Evolutionary conservation across 2,113 vertebrate species (phyloP).

Genomic region (Hyaena hyaena): DNA sequence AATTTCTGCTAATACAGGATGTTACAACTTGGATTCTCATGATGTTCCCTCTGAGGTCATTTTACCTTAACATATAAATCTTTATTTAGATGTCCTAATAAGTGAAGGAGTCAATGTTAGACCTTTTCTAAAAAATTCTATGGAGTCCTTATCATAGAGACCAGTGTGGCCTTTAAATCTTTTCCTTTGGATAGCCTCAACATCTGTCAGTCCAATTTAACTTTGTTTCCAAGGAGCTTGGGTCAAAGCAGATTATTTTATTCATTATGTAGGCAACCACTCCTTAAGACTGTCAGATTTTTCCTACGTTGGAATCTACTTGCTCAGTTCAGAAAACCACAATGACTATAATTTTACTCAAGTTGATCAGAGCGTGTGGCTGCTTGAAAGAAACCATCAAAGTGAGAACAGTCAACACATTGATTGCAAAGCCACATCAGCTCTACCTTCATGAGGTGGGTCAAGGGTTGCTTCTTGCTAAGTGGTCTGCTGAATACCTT

Average conservation of each 20-base stretch:
- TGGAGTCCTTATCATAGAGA: neutral
- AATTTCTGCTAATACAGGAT: slow-evolving; percentile 67
- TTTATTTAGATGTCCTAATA: slow-evolving; percentile 58
- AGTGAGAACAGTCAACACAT: too few relatives aligned
- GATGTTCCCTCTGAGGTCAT: neutral
- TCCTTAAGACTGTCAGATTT: neutral
- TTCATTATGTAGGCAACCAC: neutral
- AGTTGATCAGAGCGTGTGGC: neutral
- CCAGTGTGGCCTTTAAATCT: neutral
- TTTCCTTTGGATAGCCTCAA: neutral
- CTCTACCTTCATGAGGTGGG: neutral
- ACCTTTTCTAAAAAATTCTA: slow-evolving; percentile 3
- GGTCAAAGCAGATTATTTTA: neutral
- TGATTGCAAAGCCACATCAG: neutral
- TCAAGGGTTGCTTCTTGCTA: neutral
- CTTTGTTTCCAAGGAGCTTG: neutral
- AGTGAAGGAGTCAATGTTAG: neutral
- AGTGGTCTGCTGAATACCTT: neutral
- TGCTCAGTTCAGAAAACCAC: neutral
- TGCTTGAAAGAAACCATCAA: neutral
- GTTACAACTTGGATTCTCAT: neutral
- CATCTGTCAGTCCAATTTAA: neutral
- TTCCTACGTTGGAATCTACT: neutral
- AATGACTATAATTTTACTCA: neutral
- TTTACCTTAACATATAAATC: neutral